Base-by-base conservation (phyloP, 2,888 invertebrate genomes). In the Brachylomia viminalis region DNA sequence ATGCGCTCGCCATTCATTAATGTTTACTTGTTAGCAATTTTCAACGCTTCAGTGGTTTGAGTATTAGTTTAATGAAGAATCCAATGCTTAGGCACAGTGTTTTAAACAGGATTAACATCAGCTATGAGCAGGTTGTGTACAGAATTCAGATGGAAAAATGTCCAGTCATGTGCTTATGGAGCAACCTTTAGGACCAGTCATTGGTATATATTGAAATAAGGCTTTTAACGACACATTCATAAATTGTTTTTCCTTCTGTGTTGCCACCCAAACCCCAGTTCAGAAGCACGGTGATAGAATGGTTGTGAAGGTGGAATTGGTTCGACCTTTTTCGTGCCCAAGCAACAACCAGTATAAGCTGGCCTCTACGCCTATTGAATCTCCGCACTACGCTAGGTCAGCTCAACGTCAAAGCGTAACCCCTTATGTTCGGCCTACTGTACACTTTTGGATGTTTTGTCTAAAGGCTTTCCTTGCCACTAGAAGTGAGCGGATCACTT, bases 21-120 rank as follows among this genome's bases (percentile, higher is more conserved):
- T 82, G 82, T 82, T 78, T 78, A 66, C 56, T 81, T 66, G 54
- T 62, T 73, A 69, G 27, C 38, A 20, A 77, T 82, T 69, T 27
- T 23, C 10, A 8, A 33, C 20, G 62, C 61, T 33, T 27, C 58
- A 70, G 15, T 17, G 17, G 10, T 10, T n/a, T 27, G 3, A 10
- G 7, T 11, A 38, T 42, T 62, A 17, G 23, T 11, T 30, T 65
- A 30, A 30, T 42, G 38, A 56, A 11, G 38, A 62, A 56, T 47
- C 1, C 27, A 1, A 33, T 2, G 23, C 17, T 47, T 8, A 17
- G 0, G 11, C 47, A n/a, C 47, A n/a, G 42, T 38, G 27, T 38
- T 67, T 65, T 38, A 0, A 27, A 49, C 3, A 42, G 7, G n/a
- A 68, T 61, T 7, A 30, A 38, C 13, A n/a, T 3, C 4, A 38